phyloP scores from a whole-genome alignment of 2,888 invertebrate species.

The Cataglyphis cursor region DNA sequence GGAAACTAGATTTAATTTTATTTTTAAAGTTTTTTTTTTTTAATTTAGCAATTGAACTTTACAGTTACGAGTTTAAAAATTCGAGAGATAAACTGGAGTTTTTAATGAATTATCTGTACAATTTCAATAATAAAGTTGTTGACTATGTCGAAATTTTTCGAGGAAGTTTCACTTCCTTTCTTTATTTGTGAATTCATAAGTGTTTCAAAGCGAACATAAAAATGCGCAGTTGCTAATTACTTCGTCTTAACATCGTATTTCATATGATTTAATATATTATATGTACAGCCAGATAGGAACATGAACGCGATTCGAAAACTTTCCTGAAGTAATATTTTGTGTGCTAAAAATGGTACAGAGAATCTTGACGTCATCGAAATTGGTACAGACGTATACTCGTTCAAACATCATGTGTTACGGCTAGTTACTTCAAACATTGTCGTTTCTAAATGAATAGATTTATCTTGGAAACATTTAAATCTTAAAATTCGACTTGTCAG shows the following conservation, averaged over 20 bases:
- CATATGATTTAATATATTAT: neutral
- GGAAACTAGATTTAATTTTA: slow-evolving; percentile 30
- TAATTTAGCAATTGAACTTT: slow-evolving; percentile 17
- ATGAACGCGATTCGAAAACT: slow-evolving; percentile 8
- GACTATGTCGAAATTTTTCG: neutral
- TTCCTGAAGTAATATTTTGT: slow-evolving; percentile 13
- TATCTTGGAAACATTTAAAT: neutral
- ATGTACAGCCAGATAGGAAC: neutral
- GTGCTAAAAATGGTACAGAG: slow-evolving; percentile 54
- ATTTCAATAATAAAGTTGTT: slow-evolving; percentile 3
- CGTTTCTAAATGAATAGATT: slow-evolving; percentile 1
- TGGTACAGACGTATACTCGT: slow-evolving; percentile 15
- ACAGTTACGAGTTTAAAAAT: slow-evolving; percentile 19
- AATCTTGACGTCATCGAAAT: slow-evolving; percentile 55
- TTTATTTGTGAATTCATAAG: slow-evolving; percentile 1
- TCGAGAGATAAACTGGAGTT: slow-evolving; percentile 9
- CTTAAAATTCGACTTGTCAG: neutral
- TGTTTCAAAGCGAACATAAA: neutral
- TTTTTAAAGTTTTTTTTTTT: neutral
- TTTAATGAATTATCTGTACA: slow-evolving; percentile 31
- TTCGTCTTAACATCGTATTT: neutral
- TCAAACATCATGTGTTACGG: slow-evolving; percentile 25
- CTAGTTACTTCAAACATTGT: neutral
- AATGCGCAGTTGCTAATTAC: neutral
- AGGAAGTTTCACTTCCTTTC: neutral